Percentiles rank a stretch among this genome's conserved stretches.
phyloP scores from a whole-genome alignment of 1,140 invertebrate genomes.

The Pemphigus obesinymphae region DNA sequence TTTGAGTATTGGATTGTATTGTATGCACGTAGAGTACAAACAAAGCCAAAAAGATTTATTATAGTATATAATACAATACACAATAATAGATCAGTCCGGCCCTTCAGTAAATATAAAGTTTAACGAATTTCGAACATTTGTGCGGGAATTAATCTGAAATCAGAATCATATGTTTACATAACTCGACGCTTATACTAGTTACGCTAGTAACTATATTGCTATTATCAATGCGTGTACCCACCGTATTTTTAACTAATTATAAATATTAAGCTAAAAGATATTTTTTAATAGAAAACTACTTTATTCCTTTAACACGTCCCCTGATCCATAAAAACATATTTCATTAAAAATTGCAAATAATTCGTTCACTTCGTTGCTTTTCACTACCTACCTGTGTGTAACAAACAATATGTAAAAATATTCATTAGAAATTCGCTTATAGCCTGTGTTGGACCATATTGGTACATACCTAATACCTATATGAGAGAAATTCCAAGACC shows the following conservation, averaged over 20 bases:
- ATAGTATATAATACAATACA: too few species aligned
- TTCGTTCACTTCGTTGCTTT: background rate
- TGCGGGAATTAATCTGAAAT: too few species aligned
- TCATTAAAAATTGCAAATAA: background rate
- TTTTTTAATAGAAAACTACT: background rate
- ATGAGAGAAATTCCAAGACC: conserved; percentile 3
- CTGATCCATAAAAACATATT: background rate
- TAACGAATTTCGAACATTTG: too few species aligned
- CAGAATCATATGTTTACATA: too few species aligned
- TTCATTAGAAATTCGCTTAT: conserved; percentile 5
- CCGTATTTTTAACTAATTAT: background rate
- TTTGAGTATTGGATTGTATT: too few species aligned
- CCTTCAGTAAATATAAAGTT: too few species aligned
- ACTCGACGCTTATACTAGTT: background rate
- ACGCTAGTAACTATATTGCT: too few species aligned
- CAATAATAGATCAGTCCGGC: too few species aligned
- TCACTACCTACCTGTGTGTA: background rate
- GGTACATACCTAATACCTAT: background rate
- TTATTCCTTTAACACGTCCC: background rate
- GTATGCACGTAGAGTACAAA: too few species aligned
- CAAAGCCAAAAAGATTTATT: too few species aligned
- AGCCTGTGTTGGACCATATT: background rate
- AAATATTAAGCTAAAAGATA: background rate
- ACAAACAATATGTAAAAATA: background rate
- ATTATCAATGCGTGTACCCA: background rate